Evolutionary conservation across 2,797 vertebrate genomes (phyloP).

Genomic region (Todus mexicanus): DNA sequence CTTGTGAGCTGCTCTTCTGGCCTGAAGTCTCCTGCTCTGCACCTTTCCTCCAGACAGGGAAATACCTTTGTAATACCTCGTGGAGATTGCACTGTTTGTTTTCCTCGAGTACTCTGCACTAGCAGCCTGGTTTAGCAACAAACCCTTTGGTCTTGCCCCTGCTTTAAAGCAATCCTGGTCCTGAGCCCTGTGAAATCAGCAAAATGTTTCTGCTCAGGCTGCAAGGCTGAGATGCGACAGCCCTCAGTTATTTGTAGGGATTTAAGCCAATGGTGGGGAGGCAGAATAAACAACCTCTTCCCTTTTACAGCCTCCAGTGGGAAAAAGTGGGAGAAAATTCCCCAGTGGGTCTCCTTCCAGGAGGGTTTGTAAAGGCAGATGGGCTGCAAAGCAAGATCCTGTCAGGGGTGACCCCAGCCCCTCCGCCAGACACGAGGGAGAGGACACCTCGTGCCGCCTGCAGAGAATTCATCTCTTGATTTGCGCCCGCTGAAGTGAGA

Average conservation of each 20-base stretch:
- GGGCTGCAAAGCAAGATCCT: background rate
- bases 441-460: too few relatives aligned
- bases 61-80: background rate
- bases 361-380: background rate
- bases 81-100: background rate
- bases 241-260: background rate
- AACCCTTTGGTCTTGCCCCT: background rate
- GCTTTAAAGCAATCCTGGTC: background rate
- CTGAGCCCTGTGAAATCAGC: background rate
- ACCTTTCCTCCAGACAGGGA: background rate
- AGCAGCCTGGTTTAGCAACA: background rate
- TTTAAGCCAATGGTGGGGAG: background rate
- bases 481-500: background rate
- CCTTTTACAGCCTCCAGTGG: background rate
- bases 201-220: background rate
- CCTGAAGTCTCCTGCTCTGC: background rate
- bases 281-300: background rate
- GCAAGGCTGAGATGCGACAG: background rate
- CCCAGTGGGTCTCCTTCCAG: background rate
- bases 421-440: fast-evolving
- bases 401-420: background rate
- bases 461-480: background rate
- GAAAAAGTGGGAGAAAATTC: background rate
- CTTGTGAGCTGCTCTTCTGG: background rate
- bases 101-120: background rate